A percentile compares a stretch with the other conserved stretches of the same genome.
Evolutionary conservation across 2,888 invertebrate genomes (phyloP).

Genomic region (Sericinus montela): DNA sequence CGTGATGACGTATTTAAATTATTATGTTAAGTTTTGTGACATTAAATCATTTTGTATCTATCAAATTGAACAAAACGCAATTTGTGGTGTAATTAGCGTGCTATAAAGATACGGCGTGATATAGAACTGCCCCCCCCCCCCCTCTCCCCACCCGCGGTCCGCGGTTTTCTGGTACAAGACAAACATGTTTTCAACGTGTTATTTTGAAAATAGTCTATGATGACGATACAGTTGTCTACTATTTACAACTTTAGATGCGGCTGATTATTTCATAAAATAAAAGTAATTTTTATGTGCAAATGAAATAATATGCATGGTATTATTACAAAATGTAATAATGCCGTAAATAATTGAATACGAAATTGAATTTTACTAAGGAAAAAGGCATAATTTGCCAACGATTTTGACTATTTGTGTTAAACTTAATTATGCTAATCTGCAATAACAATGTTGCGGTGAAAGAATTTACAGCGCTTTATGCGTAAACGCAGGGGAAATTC

Average conservation of each 20-base stretch:
- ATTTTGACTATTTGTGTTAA: too few species aligned
- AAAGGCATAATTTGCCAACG: too few species aligned
- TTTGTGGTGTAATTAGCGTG: slow-evolving; percentile 6
- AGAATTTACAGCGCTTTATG: background rate
- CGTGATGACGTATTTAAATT: too few species aligned
- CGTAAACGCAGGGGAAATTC: slow-evolving; percentile 27
- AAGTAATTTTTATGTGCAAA: too few species aligned
- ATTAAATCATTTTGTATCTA: background rate
- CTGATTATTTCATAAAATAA: background rate
- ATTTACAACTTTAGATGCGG: slow-evolving; percentile 6
- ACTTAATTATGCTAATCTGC: background rate
- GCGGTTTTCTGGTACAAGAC: slow-evolving; percentile 7
- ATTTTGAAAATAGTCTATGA: slow-evolving; percentile 15
- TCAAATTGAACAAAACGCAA: background rate
- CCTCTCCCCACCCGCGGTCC: slow-evolving; percentile 10
- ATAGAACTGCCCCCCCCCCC: background rate
- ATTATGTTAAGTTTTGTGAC: too few species aligned
- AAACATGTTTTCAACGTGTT: slow-evolving; percentile 16
- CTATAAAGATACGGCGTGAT: background rate
- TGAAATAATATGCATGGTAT: too few species aligned
- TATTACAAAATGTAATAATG: too few species aligned
- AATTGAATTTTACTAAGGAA: too few species aligned
- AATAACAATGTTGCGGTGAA: background rate
- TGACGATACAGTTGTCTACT: slow-evolving; percentile 12
- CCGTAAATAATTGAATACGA: too few species aligned